Percentiles rank a stretch among this genome's conserved stretches.
Conservation (phyloP, 2,113 vertebrate genomes). For the Saccopteryx leptura region DNA sequence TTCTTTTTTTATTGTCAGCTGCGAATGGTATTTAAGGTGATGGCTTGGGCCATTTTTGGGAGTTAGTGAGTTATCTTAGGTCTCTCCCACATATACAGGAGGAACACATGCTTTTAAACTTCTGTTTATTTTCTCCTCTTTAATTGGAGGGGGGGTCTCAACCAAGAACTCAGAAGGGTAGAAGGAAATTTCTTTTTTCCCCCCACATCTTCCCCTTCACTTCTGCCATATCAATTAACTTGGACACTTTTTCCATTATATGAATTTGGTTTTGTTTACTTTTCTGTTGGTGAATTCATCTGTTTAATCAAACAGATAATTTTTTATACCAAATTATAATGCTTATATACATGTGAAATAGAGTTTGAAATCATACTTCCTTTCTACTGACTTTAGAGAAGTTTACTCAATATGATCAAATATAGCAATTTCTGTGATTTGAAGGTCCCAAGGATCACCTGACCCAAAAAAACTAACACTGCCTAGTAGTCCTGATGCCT, state of each 20-base stretch:
- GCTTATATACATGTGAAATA: conserved; percentile 6
- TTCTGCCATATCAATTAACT: background rate
- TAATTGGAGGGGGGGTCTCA: no score
- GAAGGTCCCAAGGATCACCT: background rate
- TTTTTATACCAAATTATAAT: background rate
- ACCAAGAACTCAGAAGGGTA: no score
- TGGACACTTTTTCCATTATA: background rate
- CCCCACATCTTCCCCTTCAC: background rate
- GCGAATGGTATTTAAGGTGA: no score
- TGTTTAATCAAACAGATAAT: background rate
- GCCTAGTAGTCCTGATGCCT: background rate
- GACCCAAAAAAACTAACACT: background rate
- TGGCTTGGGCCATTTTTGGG: no score
- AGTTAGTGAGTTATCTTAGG: no score
- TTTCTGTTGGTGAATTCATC: conserved; percentile 21
- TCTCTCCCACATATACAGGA: no score
- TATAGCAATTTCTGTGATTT: conserved; percentile 18
- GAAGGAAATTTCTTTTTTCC: no score
- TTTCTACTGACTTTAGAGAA: conserved; percentile 11
- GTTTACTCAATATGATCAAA: background rate
- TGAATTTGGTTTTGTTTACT: background rate
- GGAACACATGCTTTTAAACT: background rate
- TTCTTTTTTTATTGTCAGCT: background rate
- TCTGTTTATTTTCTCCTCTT: no score
- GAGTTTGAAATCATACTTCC: conserved; percentile 18